Base-by-base conservation (phyloP, 2,113 vertebrate species). In the Oxyura jamaicensis region DNA sequence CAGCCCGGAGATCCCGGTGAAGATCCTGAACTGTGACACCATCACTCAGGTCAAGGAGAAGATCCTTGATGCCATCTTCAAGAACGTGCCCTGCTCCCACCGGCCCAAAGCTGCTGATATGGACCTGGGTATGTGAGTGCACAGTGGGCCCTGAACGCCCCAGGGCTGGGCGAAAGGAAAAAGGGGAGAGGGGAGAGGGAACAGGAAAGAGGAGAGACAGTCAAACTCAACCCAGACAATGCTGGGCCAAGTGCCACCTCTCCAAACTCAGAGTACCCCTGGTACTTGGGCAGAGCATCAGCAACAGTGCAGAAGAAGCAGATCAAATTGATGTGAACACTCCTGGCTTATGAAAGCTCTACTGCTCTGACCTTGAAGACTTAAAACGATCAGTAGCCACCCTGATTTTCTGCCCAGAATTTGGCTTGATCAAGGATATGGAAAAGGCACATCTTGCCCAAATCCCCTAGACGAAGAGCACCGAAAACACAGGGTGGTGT, bases 21-120 rank as follows among this genome's bases (percentile, higher is more conserved):
- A 99, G 98, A 99, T 98, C 69, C 97, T 99, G 74, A 99, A 99
- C 96, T 99, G 99, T 3, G 99, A 99, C 97, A 99, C 99, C 94
- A 99, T 99, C 97, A 99, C 98, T 3, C 99, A 99, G 93, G 99
- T 99, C 93, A 99, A 99, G 96, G 99, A 99, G 97, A 99, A 99
- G 97, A 99, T 99, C 91, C 98, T 99, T 3, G 99, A 99, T 8
- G 99, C 99, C 96, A 99, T 99, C 97, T 99, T 99, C 97, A 99
- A 99, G 98, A 99, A 99, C 0, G 98, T 99, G 41, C 99, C 99
- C 26, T 99, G 99, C 94, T 99, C 99, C 11, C 99, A 99, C 74
- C 97, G 99, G 48, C 98, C 99, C 68, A 99, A 99, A 96, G 99
- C 99, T 55, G 98, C 99, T 18, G 99, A 99, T 91, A 99, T 99